phyloP scores from a whole-genome alignment of 2,113 vertebrate species.

The Sceloporus tristichus region DNA sequence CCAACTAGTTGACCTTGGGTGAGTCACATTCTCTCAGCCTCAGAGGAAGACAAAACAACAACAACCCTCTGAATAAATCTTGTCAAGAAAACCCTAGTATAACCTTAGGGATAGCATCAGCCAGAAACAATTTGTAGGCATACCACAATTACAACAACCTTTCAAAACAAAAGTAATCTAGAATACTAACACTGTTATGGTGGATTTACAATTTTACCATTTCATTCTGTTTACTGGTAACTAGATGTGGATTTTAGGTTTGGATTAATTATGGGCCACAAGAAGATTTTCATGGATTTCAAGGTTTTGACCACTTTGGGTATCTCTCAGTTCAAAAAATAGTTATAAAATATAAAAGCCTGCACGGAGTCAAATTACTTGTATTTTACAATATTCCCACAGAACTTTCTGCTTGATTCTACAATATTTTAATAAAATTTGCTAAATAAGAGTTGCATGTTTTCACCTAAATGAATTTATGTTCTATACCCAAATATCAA shows the following conservation, averaged over 20 bases:
- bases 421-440: not conserved
- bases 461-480: not conserved
- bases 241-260: not conserved
- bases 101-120: no score
- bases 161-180: not conserved
- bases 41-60: no score
- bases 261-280: not conserved
- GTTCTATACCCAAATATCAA: not conserved
- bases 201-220: not conserved
- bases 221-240: not conserved
- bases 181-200: not conserved
- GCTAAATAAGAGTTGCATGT: not conserved
- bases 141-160: no score
- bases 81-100: no score
- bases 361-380: not conserved
- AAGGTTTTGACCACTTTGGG: not conserved
- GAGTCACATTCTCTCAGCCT: no score
- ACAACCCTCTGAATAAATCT: no score
- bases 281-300: not conserved
- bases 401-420: not conserved
- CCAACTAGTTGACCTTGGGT: no score
- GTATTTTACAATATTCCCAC: not conserved
- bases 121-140: no score
- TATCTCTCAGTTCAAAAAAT: not conserved
- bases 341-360: not conserved